A percentile compares a stretch with the other conserved stretches of the same genome.
These are phyloP conservation scores for Platypus cylindrus DNA, from an alignment of 2,888 invertebrate species.

Conservation along the genomic window DNA sequence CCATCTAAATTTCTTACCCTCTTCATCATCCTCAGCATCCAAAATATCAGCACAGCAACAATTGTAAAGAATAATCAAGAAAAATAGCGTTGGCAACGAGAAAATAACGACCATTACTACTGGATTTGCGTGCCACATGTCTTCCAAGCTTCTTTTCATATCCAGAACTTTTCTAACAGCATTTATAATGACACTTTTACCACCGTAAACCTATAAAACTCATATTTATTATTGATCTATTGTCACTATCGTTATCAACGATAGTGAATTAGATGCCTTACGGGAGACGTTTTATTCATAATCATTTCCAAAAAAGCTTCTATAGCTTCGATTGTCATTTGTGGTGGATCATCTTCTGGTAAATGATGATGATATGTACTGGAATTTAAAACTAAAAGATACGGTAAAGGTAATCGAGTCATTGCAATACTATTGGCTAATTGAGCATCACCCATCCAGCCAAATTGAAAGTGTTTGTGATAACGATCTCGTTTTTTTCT, in stretches of 20 bases:
- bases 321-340: conserved; percentile 45
- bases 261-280: conserved; percentile 39
- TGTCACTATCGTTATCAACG: too few relatives aligned
- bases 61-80: conserved; percentile 88
- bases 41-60: conserved; percentile 93
- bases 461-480: conserved; percentile 77
- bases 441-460: conserved; percentile 85
- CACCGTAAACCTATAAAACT: conserved; percentile 61
- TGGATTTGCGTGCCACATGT: conserved; percentile 89
- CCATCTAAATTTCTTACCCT: conserved; percentile 22
- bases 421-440: conserved; percentile 90
- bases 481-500: conserved; percentile 59
- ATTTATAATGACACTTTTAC: conserved; percentile 63
- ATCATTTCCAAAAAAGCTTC: conserved; percentile 65
- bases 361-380: conserved; percentile 86
- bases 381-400: conserved; percentile 74
- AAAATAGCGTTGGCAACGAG: conserved; percentile 85
- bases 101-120: conserved; percentile 87
- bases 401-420: conserved; percentile 33
- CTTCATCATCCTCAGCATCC: conserved; percentile 77
- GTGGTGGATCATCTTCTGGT: conserved; percentile 45
- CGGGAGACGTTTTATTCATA: conserved; percentile 64
- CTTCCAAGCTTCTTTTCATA: conserved; percentile 59
- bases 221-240: not conserved
- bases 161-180: conserved; percentile 75